Evolutionary conservation across 1,140 invertebrate genomes (phyloP).

Genomic region (Drosophila nannoptera): DNA sequence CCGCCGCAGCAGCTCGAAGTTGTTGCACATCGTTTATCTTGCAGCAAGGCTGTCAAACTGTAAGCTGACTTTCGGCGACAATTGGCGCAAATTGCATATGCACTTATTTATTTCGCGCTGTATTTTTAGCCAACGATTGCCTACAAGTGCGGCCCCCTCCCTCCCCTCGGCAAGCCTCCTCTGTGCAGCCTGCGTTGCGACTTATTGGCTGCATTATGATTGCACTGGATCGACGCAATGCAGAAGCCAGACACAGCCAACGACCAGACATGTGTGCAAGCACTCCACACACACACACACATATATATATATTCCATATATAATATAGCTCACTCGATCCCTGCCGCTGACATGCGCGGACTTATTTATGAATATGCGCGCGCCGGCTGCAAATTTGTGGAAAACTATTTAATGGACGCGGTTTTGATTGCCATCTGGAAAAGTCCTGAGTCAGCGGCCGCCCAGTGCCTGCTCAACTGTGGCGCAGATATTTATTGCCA

Average conservation of each 20-base stretch:
- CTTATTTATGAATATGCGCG: conserved; percentile 64
- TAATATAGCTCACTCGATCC: conserved; percentile 3
- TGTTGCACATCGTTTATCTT: no score
- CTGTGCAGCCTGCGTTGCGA: neutral
- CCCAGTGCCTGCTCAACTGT: no score
- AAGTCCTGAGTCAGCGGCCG: no score
- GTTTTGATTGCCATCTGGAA: conserved; percentile 1
- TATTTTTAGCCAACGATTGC: conserved; percentile 72
- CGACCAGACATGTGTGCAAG: neutral
- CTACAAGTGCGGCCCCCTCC: conserved; percentile 48
- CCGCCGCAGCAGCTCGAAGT: no score
- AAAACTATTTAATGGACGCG: conserved; percentile 12
- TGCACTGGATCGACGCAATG: conserved; percentile 17
- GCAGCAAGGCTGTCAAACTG: no score
- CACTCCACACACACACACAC: neutral
- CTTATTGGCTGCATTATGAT: conserved; percentile 47
- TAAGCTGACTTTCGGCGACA: conserved; percentile 47
- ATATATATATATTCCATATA: neutral
- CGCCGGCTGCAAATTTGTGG: conserved; percentile 11
- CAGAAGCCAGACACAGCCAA: conserved; percentile 14
- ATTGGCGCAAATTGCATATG: conserved; percentile 71
- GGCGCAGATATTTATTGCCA: no score
- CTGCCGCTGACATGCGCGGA: conserved; percentile 45
- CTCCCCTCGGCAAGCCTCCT: neutral
- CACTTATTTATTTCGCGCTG: conserved; percentile 39